Evolutionary conservation across 1,140 invertebrate species (phyloP), one percentile per base, ranked within the genome.

Genomic region (Dryas iulia): DNA sequence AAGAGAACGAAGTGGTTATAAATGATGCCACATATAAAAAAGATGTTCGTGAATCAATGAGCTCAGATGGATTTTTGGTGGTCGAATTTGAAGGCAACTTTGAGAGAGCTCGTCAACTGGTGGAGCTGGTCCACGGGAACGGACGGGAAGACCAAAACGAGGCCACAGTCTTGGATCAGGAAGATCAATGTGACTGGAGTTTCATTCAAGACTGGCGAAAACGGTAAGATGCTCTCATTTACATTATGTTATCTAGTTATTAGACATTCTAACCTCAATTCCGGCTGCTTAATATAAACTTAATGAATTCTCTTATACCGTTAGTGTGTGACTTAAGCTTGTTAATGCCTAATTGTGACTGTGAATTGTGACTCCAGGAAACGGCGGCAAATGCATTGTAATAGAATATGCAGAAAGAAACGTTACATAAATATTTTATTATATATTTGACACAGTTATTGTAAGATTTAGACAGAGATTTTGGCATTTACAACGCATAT

Each of bases 161-260:
- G 68, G 86, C 87, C 57, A 89, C 82, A 0, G 76, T 90, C 35
- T 73, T 90, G 25, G 88, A 91, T 53, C 84, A 87, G n/a, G 89
- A 94, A 61, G 93, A 93, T 30, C 92, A 94, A 62, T 90, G 90
- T 69, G 95, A 95, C 84, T 95, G 95, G 95, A 95, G 95, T 78
- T 95, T 95, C 82, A 95, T 95, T 35, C 95, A 95, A 87, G 94
- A 94, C 74, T 95, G 95, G 95, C 89, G 95, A 76, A 93, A 93
- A 88, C 92, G 94, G 94, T 94, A 90, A 90, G 92, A 83, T 25
- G 33, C 25, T 72, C 26, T 71, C 31, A 31, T 65, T 70, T 52
- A 65, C 26, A 52, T 26, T 30, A 26, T 61, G 25, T 47, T 64
- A 66, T 61, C 54, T 63, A 33, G 26, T 12, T 52, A 54, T 39